Evolutionary conservation across 2,797 vertebrate species (phyloP).

Genomic region (Denticeps clupeoides): DNA sequence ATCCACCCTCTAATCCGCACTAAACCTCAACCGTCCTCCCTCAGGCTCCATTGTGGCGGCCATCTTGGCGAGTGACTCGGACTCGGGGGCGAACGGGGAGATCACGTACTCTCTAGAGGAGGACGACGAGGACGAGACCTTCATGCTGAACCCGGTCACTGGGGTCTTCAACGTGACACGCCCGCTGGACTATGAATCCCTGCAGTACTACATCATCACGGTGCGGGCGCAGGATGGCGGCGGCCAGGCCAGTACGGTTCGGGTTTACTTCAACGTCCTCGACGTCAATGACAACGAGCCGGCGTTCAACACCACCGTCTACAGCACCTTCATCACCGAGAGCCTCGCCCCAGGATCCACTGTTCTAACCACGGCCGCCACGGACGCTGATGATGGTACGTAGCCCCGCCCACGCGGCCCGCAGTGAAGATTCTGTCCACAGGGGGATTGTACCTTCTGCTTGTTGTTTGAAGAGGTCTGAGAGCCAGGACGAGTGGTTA

Average conservation of each 20-base stretch:
- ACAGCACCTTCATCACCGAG: conserved; percentile 80
- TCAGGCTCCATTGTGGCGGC: conserved; percentile 91
- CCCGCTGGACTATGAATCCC: conserved; percentile 73
- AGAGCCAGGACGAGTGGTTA: conserved; percentile 16
- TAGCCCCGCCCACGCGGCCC: not conserved
- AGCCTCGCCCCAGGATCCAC: conserved; percentile 65
- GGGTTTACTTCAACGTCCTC: conserved; percentile 90
- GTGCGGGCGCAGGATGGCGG: conserved; percentile 78
- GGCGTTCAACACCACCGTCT: conserved; percentile 61
- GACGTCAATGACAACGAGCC: conserved; percentile 88
- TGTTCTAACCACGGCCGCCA: conserved; percentile 70
- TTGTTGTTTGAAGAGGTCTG: not conserved
- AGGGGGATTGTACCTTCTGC: not conserved
- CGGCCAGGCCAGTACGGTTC: conserved; percentile 65
- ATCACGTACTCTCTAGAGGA: conserved; percentile 82
- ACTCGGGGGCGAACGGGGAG: conserved; percentile 85
- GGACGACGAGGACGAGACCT: conserved; percentile 79
- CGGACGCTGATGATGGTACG: conserved; percentile 82
- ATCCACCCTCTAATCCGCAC: not conserved
- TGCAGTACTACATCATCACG: conserved; percentile 82
- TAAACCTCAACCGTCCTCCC: not conserved
- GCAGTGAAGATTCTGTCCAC: not conserved
- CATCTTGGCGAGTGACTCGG: conserved; percentile 84
- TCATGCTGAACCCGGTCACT: conserved; percentile 85
- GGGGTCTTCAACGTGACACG: conserved; percentile 91